Evolutionary conservation across 2,113 vertebrate species (phyloP).

Genomic region (Taxidea taxus): DNA sequence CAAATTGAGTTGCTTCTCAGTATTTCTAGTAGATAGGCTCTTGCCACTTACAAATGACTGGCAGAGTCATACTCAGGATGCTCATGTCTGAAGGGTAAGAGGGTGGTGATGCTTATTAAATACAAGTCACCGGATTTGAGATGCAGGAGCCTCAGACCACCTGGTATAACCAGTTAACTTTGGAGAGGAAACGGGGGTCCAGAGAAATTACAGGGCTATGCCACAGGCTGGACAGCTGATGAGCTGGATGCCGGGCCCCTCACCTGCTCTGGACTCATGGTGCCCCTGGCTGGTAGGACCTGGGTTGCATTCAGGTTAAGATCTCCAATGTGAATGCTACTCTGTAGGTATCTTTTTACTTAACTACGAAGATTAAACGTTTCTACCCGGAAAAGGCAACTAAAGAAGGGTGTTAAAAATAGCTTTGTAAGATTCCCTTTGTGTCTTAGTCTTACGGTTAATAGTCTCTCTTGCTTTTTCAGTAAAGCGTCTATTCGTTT

Average conservation of each 20-base stretch:
- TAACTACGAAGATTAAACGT: neutral
- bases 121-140: neutral
- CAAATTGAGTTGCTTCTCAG: neutral
- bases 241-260: neutral
- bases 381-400: neutral
- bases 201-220: neutral
- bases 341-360: neutral
- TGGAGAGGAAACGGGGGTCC: neutral
- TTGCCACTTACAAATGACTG: neutral
- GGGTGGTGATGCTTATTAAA: neutral
- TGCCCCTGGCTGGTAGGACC: neutral
- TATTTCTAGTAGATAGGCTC: neutral
- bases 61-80: neutral
- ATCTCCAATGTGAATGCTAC: neutral
- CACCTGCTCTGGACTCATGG: too few relatives aligned
- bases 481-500: neutral
- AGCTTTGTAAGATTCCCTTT: neutral
- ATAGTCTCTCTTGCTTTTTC: neutral
- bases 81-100: neutral
- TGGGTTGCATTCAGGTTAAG: neutral
- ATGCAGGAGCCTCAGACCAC: neutral
- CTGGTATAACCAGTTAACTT: neutral
- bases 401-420: neutral
- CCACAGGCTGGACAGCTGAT: too few relatives aligned
- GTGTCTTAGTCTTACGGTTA: neutral